These are phyloP conservation scores for Boloria euphrosyne DNA, from an alignment of 2,888 invertebrate genomes.

Conservation along the genomic window DNA sequence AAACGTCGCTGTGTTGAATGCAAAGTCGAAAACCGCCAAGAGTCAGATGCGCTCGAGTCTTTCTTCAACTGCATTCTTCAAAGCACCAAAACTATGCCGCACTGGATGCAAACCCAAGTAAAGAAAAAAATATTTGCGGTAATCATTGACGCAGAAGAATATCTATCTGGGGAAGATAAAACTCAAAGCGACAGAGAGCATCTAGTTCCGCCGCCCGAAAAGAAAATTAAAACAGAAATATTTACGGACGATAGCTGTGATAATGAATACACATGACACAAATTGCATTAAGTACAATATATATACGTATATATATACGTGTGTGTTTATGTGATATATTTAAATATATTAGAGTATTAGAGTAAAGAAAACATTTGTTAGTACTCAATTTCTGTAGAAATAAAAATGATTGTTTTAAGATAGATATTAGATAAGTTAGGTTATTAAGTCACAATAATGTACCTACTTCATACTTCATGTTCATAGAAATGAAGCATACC, in stretches of 20 bases:
- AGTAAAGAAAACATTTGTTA: no score
- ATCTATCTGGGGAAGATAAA: constrained; percentile 52
- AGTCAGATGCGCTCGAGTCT: constrained; percentile 64
- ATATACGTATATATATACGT: no score
- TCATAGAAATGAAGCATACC: no score
- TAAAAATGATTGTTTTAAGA: no score
- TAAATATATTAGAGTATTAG: no score
- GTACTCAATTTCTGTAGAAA: no score
- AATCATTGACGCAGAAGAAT: constrained; percentile 72
- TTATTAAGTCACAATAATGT: no score
- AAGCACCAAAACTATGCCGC: constrained; percentile 70
- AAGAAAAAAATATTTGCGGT: constrained; percentile 75
- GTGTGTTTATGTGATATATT: no score
- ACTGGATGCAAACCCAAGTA: constrained; percentile 75
- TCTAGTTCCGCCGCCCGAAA: constrained; percentile 47
- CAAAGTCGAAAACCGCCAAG: constrained; percentile 41
- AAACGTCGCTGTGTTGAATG: constrained; percentile 53
- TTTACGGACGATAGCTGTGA: constrained; percentile 55
- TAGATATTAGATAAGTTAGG: no score
- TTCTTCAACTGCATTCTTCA: constrained; percentile 70
- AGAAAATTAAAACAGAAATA: constrained; percentile 64
- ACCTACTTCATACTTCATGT: no score
- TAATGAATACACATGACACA: constrained; percentile 35
- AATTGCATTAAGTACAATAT: no score
- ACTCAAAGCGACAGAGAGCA: constrained; percentile 32